Base-by-base conservation (phyloP, 2,797 vertebrate genomes). In the Pristis pectinata region DNA sequence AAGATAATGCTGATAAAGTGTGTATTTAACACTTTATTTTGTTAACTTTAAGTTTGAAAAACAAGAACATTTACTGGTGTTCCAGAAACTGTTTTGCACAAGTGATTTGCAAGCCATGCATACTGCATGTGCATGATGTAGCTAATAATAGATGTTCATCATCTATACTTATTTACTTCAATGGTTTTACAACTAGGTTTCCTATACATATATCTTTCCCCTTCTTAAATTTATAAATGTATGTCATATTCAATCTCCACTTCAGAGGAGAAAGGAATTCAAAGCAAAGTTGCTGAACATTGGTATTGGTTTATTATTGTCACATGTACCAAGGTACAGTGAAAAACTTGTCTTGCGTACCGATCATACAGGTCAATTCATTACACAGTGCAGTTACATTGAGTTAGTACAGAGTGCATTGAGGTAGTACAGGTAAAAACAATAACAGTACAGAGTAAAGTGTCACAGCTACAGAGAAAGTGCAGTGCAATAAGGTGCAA, bases 221-320 rank as follows among this genome's bases (percentile, higher is more conserved):
- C 1, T 49, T 27, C 13, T 76, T 76, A 76, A 7, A 74, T 19
- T 41, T 94, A 49, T 76, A 76, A 56, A 74, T 41, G 44, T 53
- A 44, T 93, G 85, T 91, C 87, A 34, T n/a, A 91, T 59, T n/a
- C 87, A 91, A 74, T 93, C 92, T 53, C 24, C 92, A 19, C 41
- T 53, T 30, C n/a, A 44, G 53, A 4, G 11, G 83, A 87, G 83
- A n/a, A 59, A 87, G 27, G 27, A 87, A 59, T 30, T 87, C 49
- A 5, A 15, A 34, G 56, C 83, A 34, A 74, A 34, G 13, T 27
- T 56, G 82, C 49, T 15, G 53, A 74, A 30, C 6, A 61, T 64
- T 64, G 64, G n/a, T n/a, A n/a, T n/a, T n/a, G n/a, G n/a, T n/a
- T n/a, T n/a, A n/a, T n/a, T n/a, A n/a, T n/a, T n/a, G n/a, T n/a